Evolutionary conservation across 53 echinoderm and acorn worm genomes (phyloP), one percentile per base, ranked within the genome.

Genomic region (Hippasteria phrygiana): DNA sequence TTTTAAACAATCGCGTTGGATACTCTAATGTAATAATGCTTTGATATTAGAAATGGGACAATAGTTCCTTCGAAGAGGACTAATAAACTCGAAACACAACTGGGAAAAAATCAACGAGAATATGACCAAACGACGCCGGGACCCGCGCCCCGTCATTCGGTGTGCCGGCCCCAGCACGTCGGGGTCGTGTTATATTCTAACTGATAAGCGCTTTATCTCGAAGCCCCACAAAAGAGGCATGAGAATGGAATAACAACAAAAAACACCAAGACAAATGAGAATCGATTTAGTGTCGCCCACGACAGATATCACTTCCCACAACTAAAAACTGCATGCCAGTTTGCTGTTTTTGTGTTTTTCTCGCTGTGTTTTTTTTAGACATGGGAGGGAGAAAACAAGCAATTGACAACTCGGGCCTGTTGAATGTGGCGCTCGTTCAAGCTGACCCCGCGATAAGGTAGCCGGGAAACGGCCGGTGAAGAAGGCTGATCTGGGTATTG

Each of bases 381-480:
- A 37, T 67, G 69, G 33, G 36, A 67, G 55, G 34, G 62, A 46
- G 7, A 79, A 55, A 79, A 79, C 59, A 79, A 79, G 79, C 62
- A 79, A 79, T 59, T 79, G 59, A 79, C 79, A 79, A 79, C 46
- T 79, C 41, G 4, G n/a, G 74, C 79, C 79, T 79, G 79, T 79
- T 79, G 79, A 79, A 79, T 79, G 79, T 79, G 42, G 62, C 79
- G 79, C 79, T 79, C 24, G 38, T 79, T 79, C 56, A 59, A 26
- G 8, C 8, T 79, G 59, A 79, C 66, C 82, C 65, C 47, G 29
- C 64, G 66, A 66, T 82, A 66, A 42, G 82, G 82, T 82, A 66
- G 34, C 82, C 29, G 63, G n/a, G 82, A 82, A 36, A 22, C 29
- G 46, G 5, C 8, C 27, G 33, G 64, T 75, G 75, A 32, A 73